phyloP scores from a whole-genome alignment of 2,797 vertebrate species.

The Mus minutoides region DNA sequence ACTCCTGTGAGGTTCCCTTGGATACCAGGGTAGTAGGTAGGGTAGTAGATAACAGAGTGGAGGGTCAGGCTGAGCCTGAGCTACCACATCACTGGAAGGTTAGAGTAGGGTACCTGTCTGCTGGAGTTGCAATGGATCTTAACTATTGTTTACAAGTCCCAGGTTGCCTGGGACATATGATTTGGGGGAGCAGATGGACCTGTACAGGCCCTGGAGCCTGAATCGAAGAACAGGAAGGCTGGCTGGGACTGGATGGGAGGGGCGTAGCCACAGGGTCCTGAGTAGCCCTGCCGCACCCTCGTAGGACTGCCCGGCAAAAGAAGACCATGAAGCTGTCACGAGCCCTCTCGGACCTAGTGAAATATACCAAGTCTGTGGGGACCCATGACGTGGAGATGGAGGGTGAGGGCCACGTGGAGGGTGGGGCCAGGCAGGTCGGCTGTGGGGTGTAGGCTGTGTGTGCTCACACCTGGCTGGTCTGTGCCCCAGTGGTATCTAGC shows the following conservation, averaged over 20 bases:
- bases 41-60: background rate
- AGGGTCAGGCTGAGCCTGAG: background rate
- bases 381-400: conserved; percentile 94
- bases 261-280: background rate
- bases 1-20: too few relatives aligned
- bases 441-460: background rate
- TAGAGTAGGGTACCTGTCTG: background rate
- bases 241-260: background rate
- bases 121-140: background rate
- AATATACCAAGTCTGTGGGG: conserved; percentile 97
- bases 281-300: background rate
- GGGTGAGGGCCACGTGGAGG: conserved; percentile 17
- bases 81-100: background rate
- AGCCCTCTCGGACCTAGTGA: conserved; percentile 97
- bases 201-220: background rate
- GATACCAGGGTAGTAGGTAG: background rate
- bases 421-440: background rate
- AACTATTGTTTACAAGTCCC: background rate
- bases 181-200: background rate
- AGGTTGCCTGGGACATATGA: background rate
- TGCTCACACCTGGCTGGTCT: accelerated
- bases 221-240: background rate
- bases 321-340: conserved; percentile 98
- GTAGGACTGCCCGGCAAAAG: conserved; percentile 91
- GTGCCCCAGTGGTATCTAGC: conserved; percentile 88